Conservation (phyloP, 2,888 invertebrate species). For the Lycophotia porphyrea region DNA sequence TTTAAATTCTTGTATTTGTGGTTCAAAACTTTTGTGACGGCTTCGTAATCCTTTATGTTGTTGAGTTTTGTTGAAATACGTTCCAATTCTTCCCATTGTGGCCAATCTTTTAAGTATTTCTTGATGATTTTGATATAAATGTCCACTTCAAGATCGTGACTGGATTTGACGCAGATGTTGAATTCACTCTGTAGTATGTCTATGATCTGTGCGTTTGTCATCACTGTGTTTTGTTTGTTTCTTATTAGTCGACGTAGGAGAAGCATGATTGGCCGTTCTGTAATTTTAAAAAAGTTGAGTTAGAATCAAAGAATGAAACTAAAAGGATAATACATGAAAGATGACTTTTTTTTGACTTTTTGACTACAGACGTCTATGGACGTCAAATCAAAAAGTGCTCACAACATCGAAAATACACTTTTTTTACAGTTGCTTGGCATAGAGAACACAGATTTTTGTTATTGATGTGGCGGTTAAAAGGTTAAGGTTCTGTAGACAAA, state of each 20-base stretch:
- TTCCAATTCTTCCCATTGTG: slow-evolving; percentile 83
- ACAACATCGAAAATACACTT: too few species aligned
- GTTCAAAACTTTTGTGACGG: slow-evolving; percentile 71
- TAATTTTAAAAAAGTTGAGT: slow-evolving; percentile 46
- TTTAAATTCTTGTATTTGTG: slow-evolving; percentile 77
- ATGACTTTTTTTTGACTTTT: neutral
- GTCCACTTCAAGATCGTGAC: slow-evolving; percentile 78
- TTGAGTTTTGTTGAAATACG: slow-evolving; percentile 67
- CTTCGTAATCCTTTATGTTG: slow-evolving; percentile 65
- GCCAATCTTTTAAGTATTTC: slow-evolving; percentile 84
- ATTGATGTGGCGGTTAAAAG: too few species aligned
- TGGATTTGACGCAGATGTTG: slow-evolving; percentile 68
- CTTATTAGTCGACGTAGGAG: slow-evolving; percentile 78
- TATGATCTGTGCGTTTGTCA: slow-evolving; percentile 81
- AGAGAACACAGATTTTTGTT: too few species aligned
- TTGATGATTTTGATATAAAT: slow-evolving; percentile 82
- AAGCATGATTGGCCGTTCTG: slow-evolving; percentile 81
- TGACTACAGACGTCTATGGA: too few species aligned
- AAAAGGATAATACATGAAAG: neutral
- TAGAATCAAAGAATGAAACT: neutral
- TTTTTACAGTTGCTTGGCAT: too few species aligned
- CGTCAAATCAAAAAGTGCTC: too few species aligned
- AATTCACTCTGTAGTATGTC: slow-evolving; percentile 80
- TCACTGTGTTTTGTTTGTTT: slow-evolving; percentile 78
- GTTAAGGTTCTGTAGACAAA: neutral